Evolutionary conservation across 1,140 invertebrate genomes (phyloP).

Genomic region (Pogonus chalceus): DNA sequence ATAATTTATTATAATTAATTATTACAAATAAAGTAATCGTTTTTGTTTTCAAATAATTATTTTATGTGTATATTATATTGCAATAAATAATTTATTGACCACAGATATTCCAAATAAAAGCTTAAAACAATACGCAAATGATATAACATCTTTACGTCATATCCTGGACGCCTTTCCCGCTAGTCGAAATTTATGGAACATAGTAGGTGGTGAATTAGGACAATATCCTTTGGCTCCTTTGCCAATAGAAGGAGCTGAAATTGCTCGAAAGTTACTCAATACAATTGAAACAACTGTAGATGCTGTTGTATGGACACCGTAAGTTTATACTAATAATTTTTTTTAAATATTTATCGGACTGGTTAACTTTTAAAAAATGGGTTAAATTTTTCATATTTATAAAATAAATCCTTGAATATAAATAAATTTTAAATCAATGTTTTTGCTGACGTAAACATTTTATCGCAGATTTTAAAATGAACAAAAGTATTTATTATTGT

Average conservation of each 20-base stretch:
- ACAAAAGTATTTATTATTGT: too few relatives aligned
- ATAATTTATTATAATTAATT: too few relatives aligned
- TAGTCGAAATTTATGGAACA: conserved; percentile 34
- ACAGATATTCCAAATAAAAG: conserved; percentile 41
- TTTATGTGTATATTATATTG: too few relatives aligned
- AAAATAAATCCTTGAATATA: too few relatives aligned
- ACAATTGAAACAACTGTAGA: conserved; percentile 41
- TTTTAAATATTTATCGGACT: background rate
- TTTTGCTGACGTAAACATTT: too few relatives aligned
- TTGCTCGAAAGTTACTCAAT: conserved; percentile 44
- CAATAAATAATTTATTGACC: too few relatives aligned
- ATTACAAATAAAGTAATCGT: too few relatives aligned
- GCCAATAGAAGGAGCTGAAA: conserved; percentile 41
- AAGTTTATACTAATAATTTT: too few relatives aligned
- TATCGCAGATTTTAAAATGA: too few relatives aligned
- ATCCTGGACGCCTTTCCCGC: conserved; percentile 45
- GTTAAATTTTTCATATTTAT: too few relatives aligned
- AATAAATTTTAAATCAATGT: too few relatives aligned
- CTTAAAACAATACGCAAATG: conserved; percentile 40
- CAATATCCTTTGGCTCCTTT: conserved; percentile 32
- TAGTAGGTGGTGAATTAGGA: conserved; percentile 40
- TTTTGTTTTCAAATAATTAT: too few relatives aligned
- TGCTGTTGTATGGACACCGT: conserved; percentile 54
- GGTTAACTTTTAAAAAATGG: background rate
- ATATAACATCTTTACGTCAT: conserved; percentile 44